Evolutionary conservation across 2,797 vertebrate species (phyloP).

Genomic region (Trichosurus vulpecula): DNA sequence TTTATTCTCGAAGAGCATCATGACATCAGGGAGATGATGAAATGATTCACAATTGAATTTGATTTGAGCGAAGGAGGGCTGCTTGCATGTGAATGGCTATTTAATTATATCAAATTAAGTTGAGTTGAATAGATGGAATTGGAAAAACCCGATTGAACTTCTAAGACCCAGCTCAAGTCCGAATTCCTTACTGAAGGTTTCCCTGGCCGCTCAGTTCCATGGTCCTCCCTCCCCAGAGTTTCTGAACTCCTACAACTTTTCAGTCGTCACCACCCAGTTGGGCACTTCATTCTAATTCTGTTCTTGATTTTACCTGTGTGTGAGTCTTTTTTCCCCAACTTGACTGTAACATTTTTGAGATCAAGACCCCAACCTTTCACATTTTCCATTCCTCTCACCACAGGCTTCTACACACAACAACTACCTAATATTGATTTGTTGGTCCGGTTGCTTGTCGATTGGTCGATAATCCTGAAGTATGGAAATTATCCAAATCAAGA

Average conservation of each 20-base stretch:
- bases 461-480: too few relatives aligned
- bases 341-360: not conserved
- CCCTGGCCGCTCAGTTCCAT: not conserved
- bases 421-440: not conserved
- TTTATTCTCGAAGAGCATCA: too few relatives aligned
- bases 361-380: not conserved
- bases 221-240: not conserved
- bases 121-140: not conserved
- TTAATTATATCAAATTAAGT: not conserved
- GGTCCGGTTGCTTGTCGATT: accelerated
- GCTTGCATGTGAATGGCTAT: not conserved
- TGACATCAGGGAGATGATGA: too few relatives aligned
- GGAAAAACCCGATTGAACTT: not conserved
- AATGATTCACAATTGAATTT: too few relatives aligned
- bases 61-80: too few relatives aligned
- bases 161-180: not conserved
- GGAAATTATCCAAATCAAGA: accelerated
- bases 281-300: not conserved
- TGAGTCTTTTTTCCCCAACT: not conserved
- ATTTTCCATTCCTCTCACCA: not conserved
- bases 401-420: not conserved
- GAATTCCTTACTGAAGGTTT: not conserved
- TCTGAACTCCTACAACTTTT: not conserved
- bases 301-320: not conserved
- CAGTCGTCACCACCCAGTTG: not conserved